Base-by-base conservation (phyloP, 2,113 vertebrate genomes). In the Tautogolabrus adspersus region DNA sequence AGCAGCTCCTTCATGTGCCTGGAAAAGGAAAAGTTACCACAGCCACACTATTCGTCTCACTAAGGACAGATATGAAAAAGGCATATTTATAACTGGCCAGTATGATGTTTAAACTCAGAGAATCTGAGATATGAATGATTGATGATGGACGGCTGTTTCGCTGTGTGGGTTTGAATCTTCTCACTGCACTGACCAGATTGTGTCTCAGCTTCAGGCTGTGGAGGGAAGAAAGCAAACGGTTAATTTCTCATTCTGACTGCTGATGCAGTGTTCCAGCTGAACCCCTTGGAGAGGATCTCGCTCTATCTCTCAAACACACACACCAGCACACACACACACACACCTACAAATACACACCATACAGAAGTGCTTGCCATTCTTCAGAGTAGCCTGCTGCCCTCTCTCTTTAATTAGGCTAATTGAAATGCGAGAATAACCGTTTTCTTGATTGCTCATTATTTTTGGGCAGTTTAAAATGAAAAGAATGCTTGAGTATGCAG, bases 391-490 rank as follows among this genome's bases (percentile, higher is more conserved):
- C 77, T 22, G 79, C 83, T 89, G 86, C 82, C 84, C 84, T 73
- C 79, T 61, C 83, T 62, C 84, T 92, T 92, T 92, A 94, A 93
- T 93, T 90, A 92, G 91, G 86, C 89, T 92, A 93, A 95, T 93
- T 92, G 92, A 91, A 89, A 91, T 81, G 85, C 67, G 76, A 89
- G 88, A 90, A 89, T 89, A 91, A 89, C 89, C 86, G 86, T 94
- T 92, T 92, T 83, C 90, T 57, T 90, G 88, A 94, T 93, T 92
- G 91, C 88, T 86, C 68, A 80, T 89, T 89, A 88, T 91, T 91
- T 90, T 89, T 63, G 78, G 83, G 62, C 79, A 78, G 61, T 88
- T 84, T 75, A 51, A 83, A 87, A 89, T 89, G 79, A 88, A 87
- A 87, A 77, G 84, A 64, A 62, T 61, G 77, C 77, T 58, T 67